Conservation (phyloP, 2,888 invertebrate species). For the Parapristionchus giblindavisi region DNA sequence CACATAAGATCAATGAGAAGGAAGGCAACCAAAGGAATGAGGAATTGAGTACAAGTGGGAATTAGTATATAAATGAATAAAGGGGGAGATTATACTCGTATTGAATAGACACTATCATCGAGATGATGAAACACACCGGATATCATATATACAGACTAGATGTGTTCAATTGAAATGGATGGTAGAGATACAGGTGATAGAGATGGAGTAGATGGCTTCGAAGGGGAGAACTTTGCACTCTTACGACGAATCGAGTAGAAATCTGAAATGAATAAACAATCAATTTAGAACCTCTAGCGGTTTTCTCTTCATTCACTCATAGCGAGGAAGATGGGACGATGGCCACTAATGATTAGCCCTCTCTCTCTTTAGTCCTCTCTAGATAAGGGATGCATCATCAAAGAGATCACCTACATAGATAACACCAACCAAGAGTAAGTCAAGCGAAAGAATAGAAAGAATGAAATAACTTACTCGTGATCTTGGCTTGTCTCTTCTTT, state of each 20-base stretch:
- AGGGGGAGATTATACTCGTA: background rate
- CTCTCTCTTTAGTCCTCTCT: no score
- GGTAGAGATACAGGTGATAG: background rate
- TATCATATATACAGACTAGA: no score
- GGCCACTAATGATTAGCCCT: background rate
- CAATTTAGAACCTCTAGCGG: background rate
- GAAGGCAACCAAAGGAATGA: background rate
- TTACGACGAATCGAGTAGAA: constrained; percentile 26
- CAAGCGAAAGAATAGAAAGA: background rate
- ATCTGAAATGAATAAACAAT: background rate
- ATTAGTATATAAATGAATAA: background rate
- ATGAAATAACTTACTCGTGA: constrained; percentile 25
- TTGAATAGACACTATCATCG: background rate
- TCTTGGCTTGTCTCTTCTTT: constrained; percentile 36
- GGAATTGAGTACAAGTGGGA: background rate
- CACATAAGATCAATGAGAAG: no score
- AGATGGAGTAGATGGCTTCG: constrained; percentile 18
- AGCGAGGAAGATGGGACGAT: constrained; percentile 8
- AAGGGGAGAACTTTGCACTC: background rate
- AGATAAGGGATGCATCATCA: background rate
- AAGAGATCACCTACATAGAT: constrained; percentile 16
- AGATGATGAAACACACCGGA: no score
- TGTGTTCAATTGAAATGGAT: background rate
- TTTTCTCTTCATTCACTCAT: background rate
- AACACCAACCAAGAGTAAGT: background rate